Conservation (phyloP, 2,113 vertebrate genomes). For the Myrmophylax atrothorax region DNA sequence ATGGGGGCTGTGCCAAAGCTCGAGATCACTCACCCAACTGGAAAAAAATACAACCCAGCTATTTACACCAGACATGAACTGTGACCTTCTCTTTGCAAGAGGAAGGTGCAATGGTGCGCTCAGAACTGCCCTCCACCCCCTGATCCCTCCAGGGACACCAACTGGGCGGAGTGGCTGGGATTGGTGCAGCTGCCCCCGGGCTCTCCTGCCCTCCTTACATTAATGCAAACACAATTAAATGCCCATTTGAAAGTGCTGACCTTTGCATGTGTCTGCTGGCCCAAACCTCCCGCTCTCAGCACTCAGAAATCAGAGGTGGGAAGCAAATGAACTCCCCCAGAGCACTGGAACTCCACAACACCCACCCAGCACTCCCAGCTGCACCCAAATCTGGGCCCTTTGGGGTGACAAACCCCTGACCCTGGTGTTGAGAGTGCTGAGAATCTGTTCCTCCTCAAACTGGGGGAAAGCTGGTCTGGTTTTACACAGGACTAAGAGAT, state of each 20-base stretch:
- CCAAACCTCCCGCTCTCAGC: background rate
- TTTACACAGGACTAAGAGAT: background rate
- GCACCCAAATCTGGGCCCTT: background rate
- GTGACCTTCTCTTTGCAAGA: background rate
- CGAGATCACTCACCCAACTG: background rate
- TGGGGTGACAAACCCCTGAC: background rate
- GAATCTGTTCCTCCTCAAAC: background rate
- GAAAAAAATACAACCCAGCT: background rate
- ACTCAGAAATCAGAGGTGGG: background rate
- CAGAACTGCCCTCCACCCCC: background rate
- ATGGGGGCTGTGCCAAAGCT: background rate
- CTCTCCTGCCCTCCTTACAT: background rate
- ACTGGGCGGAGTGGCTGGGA: rapidly evolving
- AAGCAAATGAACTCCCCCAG: background rate
- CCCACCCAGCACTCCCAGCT: background rate
- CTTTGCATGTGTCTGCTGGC: background rate
- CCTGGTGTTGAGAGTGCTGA: background rate
- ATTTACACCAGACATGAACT: constrained; percentile 34
- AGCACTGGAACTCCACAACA: background rate
- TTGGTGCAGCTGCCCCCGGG: background rate
- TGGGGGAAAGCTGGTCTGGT: background rate
- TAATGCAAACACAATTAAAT: background rate
- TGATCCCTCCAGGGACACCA: background rate
- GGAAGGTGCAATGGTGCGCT: background rate
- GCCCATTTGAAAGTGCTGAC: background rate